Base-by-base conservation (phyloP, 1,140 invertebrate genomes). In the Nasonia giraulti region DNA sequence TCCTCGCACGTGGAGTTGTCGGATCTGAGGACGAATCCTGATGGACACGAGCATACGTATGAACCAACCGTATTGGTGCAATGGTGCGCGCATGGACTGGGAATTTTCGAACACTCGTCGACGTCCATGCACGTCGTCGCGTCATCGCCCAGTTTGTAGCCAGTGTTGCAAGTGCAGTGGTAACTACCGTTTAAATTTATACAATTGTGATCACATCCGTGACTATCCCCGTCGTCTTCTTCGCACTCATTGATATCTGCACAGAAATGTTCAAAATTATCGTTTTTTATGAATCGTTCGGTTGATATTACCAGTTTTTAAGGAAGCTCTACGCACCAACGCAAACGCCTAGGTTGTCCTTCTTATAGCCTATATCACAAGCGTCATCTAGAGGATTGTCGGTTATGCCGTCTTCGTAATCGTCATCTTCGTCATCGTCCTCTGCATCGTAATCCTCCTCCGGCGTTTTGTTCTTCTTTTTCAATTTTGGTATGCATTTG, bases 161-260 rank as follows among this genome's bases (percentile, higher is more conserved):
- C 94, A 6, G 76, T 17, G 33, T 93, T 94, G 89, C 94, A 94
- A 80, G 92, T 92, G 88, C 97, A 97, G 79, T 94, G 94, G 87
- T 96, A 97, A 69, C 95, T 94, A 1, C 97, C 97, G 2, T 94
- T 93, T 55, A 96, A 94, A 90, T 98, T 97, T 0, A 95, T 91
- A 88, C 97, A 97, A 2, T 94, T 90, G 74, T 95, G 93, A 47
- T 93, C 94, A 82, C 95, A 95, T 2, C 93, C 93, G 62, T 94
- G 94, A 14, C 90, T 89, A 14, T 93, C 93, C 80, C 95, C 94
- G 87, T 95, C 94, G 8, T 94, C 92, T 75, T 95, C 94, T 23
- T 93, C 90, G 89, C 97, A 98, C 91, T 98, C 97, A 86, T 97
- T 93, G 33, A 97, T 94, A 93, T 98, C 97, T 95, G 87, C 86